Evolutionary conservation across 1,140 invertebrate genomes (phyloP).

Genomic region (Heliconius eleuchia): DNA sequence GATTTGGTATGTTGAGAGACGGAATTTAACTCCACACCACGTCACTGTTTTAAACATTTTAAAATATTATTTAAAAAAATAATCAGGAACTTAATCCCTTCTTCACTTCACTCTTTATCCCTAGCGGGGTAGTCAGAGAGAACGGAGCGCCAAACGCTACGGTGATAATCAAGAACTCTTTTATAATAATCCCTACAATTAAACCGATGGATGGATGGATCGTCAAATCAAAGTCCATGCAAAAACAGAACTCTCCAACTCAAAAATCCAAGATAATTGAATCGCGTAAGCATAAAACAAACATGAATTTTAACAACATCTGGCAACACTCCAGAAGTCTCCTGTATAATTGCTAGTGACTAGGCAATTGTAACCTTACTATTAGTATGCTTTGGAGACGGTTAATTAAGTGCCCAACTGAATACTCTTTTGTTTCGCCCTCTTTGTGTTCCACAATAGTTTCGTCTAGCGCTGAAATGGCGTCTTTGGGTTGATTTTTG

Average conservation of each 20-base stretch:
- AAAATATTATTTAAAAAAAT: neutral
- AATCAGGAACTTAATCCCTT: neutral
- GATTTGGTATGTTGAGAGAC: too few relatives aligned
- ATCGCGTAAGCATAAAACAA: slow-evolving; percentile 38
- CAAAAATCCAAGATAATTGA: slow-evolving; percentile 32
- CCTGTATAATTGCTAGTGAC: slow-evolving; percentile 41
- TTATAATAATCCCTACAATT: neutral
- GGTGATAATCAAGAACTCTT: neutral
- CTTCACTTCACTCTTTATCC: too few relatives aligned
- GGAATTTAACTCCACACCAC: too few relatives aligned
- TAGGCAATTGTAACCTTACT: slow-evolving; percentile 45
- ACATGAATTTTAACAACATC: slow-evolving; percentile 44
- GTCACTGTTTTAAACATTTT: too few relatives aligned
- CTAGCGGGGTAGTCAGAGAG: too few relatives aligned
- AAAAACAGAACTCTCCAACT: neutral
- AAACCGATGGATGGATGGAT: neutral
- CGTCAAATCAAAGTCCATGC: neutral
- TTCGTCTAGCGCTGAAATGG: slow-evolving; percentile 14
- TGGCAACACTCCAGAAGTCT: slow-evolving; percentile 42
- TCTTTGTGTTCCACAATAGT: slow-evolving; percentile 24
- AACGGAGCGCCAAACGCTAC: too few relatives aligned
- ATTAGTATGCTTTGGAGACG: slow-evolving; percentile 48
- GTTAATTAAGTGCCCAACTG: slow-evolving; percentile 46
- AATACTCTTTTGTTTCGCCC: slow-evolving; percentile 29
- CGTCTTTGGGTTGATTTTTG: neutral